Evolutionary conservation across 1,140 invertebrate species (phyloP), one percentile per base, ranked within the genome.

Genomic region (Drosophila elegans): DNA sequence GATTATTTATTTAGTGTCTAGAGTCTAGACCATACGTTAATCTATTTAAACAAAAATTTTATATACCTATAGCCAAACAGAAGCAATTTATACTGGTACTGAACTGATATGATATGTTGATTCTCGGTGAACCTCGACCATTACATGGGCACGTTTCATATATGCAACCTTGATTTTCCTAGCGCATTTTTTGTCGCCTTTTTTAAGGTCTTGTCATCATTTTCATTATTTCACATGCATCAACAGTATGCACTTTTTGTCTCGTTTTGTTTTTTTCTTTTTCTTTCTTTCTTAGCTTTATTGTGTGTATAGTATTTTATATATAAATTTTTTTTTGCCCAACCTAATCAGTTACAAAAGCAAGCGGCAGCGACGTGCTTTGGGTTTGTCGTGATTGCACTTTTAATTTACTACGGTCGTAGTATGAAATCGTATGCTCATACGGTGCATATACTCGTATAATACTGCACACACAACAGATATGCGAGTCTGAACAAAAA

Each of bases 301-400:
- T 51, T 11, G 29, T 57, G 38, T 57, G 27, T 55, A 36, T 62
- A 29, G 36, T 38, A 44, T 44, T 74, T 41, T 55, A 29, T 46
- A 32, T 55, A 49, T 52, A 46, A 71, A 45, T 74, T 81, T 45
- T 56, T 53, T 78, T 52, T 75, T 78, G 62, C 36, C 52, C 55
- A 57, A 83, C 57, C 80, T 83, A 85, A 84, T 84, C 80, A 85
- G 80, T 84, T 84, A 80, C 77, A 84, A 84, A 67, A 79, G 76
- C 80, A 39, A 71, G 46, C 60, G 71, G 45, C 76, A 68, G 61
- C 66, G 77, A 69, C 66, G 76, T 76, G 80, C 81, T 53, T 53
- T 73, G 73, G 56, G 59, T 73, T 84, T 85, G 68, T 72, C 81
- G 80, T 85, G 81, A 85, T 80, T 84, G 80, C 80, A 85, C 81